phyloP scores from a whole-genome alignment of 1,140 invertebrate genomes.

The Andrena cerasifolii region DNA sequence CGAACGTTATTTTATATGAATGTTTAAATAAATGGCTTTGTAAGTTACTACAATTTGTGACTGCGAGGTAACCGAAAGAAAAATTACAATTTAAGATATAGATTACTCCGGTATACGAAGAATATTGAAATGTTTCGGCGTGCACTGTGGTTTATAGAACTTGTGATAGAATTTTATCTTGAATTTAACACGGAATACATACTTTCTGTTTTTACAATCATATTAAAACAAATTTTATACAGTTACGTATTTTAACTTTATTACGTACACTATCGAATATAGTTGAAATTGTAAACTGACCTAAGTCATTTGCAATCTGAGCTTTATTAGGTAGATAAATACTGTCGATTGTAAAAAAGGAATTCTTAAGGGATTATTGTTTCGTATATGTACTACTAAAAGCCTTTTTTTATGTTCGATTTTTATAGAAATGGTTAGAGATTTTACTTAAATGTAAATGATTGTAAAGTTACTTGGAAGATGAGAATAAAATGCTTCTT shows the following conservation, averaged over 20 bases:
- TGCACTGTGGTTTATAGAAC: not conserved
- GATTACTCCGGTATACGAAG: not conserved
- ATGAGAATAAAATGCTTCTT: slow-evolving; percentile 22
- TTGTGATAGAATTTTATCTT: slow-evolving; percentile 15
- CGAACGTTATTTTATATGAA: not conserved
- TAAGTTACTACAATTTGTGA: not conserved
- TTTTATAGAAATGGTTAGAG: slow-evolving; percentile 18
- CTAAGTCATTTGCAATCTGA: not conserved
- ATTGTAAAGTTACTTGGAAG: slow-evolving; percentile 18
- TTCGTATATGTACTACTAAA: slow-evolving; percentile 9
- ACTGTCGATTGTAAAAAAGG: not conserved
- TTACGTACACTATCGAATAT: not conserved
- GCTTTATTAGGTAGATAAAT: not conserved
- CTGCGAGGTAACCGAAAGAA: not conserved
- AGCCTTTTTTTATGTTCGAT: slow-evolving; percentile 20
- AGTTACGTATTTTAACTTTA: not conserved
- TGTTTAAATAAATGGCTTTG: slow-evolving; percentile 8
- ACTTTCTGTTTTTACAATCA: not conserved
- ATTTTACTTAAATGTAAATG: slow-evolving; percentile 8
- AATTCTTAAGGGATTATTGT: not conserved
- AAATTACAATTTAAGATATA: not conserved
- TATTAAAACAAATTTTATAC: slow-evolving; percentile 11
- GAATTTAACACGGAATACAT: not conserved
- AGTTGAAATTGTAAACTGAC: too few species aligned
- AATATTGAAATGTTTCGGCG: not conserved